Evolutionary conservation across 2,113 vertebrate genomes (phyloP), one percentile per base, ranked within the genome.

Genomic region (Tragelaphus scriptus): DNA sequence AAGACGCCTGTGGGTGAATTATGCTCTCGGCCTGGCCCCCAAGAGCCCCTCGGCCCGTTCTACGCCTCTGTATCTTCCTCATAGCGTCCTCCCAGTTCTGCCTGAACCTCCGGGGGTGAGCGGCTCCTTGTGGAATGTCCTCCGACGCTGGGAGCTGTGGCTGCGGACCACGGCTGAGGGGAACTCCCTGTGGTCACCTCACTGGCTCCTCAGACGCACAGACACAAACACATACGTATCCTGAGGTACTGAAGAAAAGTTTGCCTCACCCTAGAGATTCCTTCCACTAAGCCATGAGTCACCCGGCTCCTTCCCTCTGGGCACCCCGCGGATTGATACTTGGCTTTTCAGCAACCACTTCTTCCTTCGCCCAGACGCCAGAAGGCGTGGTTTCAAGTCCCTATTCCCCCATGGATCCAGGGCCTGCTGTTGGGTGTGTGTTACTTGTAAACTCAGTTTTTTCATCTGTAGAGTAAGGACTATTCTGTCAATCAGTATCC

Each of bases 271-370:
- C 91, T 7, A 32, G 49, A 59, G 71, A 51, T 17, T 12, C 30
- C 84, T 58, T 51, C 82, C 88, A 21, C 58, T 23, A 19, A 81
- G 59, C 16, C 88, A 40, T 92, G 95, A 95, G 93, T 97, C 97
- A 97, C 75, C 28, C 23, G 13, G 2, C 36, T 79, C 68, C 65
- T 85, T 68, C 58, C 1, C 11, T 36, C 40, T 5, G 21, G 56
- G 23, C 21, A 36, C 84, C 68, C 79, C 1, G 5, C 12, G 53
- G 12, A 25, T 53, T 49, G 68, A 6, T 28, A 16, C 15, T 17
- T 53, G 71, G 85, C 44, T 58, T 93, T 68, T n/a, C 1, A 36
- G 36, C 32, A 13, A 17, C 23, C 30, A 21, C 5, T 0, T 28
- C 14, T 86, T 55, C 36, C n/a, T 58, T 2, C 4, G 61, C 15